Evolutionary conservation across 2,113 vertebrate species (phyloP).

Genomic region (Anoura caudifer): DNA sequence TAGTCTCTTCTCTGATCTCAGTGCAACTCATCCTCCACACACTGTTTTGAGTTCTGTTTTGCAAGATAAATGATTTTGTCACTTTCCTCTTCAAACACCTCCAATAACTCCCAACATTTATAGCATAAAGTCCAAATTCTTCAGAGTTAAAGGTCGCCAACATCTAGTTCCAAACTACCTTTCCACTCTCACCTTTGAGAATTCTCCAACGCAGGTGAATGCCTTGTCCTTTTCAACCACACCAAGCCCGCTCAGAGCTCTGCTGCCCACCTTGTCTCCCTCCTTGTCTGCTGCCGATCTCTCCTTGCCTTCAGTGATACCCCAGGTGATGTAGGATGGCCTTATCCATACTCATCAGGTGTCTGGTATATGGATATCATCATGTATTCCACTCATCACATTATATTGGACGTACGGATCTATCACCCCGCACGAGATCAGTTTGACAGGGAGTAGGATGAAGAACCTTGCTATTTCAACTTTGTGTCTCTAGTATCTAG

Average conservation of each 20-base stretch:
- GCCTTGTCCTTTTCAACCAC: neutral
- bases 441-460: neutral
- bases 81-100: neutral
- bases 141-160: neutral
- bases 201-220: neutral
- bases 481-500: neutral
- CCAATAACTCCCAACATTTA: neutral
- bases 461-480: neutral
- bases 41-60: neutral
- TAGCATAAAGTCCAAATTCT: neutral
- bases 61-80: slow-evolving; percentile 15
- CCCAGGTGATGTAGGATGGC: too few relatives aligned
- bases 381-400: neutral
- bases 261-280: neutral
- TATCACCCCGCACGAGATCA: fast-evolving
- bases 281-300: neutral
- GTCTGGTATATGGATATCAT: neutral
- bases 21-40: neutral
- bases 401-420: neutral
- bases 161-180: neutral
- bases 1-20: neutral
- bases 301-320: neutral
- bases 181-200: neutral
- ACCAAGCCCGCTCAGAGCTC: too few relatives aligned
- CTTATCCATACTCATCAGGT: neutral